These are phyloP conservation scores for Oryzias sinensis DNA, from an alignment of 2,797 vertebrate genomes.

Conservation along the genomic window DNA sequence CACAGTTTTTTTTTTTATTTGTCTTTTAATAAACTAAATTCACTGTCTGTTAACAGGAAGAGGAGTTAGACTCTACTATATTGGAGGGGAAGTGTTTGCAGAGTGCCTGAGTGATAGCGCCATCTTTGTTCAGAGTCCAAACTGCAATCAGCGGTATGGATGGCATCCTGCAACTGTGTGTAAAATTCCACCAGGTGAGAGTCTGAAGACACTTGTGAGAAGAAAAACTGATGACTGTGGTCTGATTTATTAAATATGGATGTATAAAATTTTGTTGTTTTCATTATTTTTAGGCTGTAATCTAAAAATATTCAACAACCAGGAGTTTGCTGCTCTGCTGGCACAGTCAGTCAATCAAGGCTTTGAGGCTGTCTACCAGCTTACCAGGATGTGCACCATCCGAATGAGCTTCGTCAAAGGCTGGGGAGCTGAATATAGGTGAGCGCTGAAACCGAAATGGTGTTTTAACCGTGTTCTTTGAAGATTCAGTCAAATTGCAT, in stretches of 20 bases:
- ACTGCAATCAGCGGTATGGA: conserved; percentile 98
- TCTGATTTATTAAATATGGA: background rate
- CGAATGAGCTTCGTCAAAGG: conserved; percentile 99
- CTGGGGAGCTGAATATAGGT: conserved; percentile 99
- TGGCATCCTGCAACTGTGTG: conserved; percentile 99
- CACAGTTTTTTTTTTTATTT: background rate
- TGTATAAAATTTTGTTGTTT: background rate
- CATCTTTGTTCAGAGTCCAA: conserved; percentile 99
- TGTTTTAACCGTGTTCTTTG: background rate
- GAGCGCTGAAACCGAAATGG: conserved; percentile 8
- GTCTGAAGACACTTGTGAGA: background rate
- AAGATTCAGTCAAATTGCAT: background rate
- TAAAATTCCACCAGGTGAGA: conserved; percentile 96
- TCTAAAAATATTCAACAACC: conserved; percentile 99
- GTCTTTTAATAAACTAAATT: background rate
- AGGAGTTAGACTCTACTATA: conserved; percentile 97
- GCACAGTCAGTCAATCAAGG: conserved; percentile 99
- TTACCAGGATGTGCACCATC: conserved; percentile 99
- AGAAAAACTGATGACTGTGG: background rate
- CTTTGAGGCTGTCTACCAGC: conserved; percentile 97
- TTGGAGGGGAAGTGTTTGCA: conserved; percentile 97
- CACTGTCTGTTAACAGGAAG: conserved; percentile 79
- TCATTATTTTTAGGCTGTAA: conserved; percentile 85
- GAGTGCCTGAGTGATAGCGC: conserved; percentile 99
- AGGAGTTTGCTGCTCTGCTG: conserved; percentile 96